Evolutionary conservation across 2,113 vertebrate genomes (phyloP).

Genomic region (Hemibates koningsi): DNA sequence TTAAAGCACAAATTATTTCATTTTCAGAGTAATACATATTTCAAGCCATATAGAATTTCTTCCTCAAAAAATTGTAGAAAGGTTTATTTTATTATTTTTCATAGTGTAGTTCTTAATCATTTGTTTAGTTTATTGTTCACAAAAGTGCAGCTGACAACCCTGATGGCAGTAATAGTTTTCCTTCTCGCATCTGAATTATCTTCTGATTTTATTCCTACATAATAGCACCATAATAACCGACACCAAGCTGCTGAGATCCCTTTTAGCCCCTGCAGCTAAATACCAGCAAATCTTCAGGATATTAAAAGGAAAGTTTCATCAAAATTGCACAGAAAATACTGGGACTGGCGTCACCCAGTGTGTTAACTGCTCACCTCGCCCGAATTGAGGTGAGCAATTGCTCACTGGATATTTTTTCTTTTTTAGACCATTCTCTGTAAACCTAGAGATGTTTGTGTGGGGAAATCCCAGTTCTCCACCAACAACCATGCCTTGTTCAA

Average conservation of each 20-base stretch:
- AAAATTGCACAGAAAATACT: not conserved
- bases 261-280: not conserved
- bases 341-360: accelerated
- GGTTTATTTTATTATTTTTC: not conserved
- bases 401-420: not conserved
- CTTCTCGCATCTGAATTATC: not conserved
- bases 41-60: not conserved
- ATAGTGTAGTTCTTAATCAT: not conserved
- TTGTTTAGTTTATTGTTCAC: not conserved
- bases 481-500: not conserved
- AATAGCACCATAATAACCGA: not conserved
- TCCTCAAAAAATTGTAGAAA: not conserved
- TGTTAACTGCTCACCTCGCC: not conserved
- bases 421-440: not conserved
- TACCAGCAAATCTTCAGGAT: not conserved
- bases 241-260: not conserved
- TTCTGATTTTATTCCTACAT: not conserved
- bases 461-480: not conserved
- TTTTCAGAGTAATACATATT: not conserved
- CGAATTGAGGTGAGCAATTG: not conserved
- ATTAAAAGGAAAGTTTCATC: not conserved
- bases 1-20: not conserved
- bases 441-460: not conserved
- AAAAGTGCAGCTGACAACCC: not conserved
- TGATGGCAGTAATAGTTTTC: not conserved